A percentile compares a stretch with the other conserved stretches of the same genome.
These are phyloP conservation scores for Symphodus melops DNA, from an alignment of 2,113 vertebrate genomes.

Conservation along the genomic window DNA sequence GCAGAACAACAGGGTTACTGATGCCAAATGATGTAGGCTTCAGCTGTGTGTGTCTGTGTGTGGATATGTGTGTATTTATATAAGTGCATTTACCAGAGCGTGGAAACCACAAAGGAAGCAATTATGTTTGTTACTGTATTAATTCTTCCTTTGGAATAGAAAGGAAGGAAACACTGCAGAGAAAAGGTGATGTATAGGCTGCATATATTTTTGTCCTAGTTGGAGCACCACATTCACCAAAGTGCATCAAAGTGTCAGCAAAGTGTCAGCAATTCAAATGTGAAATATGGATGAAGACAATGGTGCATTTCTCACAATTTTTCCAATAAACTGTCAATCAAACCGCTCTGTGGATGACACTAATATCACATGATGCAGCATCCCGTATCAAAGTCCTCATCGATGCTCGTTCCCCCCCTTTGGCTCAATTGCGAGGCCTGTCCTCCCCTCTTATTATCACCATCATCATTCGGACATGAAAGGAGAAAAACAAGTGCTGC, in stretches of 20 bases:
- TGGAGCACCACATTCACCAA: conserved; percentile 46
- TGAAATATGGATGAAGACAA: conserved; percentile 67
- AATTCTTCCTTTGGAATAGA: conserved; percentile 42
- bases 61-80: conserved; percentile 9
- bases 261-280: conserved; percentile 60
- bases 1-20: conserved; percentile 55
- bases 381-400: conserved; percentile 72
- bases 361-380: conserved; percentile 71
- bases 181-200: conserved; percentile 24
- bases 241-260: conserved; percentile 67
- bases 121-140: conserved; percentile 49
- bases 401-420: conserved; percentile 45
- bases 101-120: conserved; percentile 42
- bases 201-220: conserved; percentile 54
- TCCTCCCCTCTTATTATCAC: conserved; percentile 71
- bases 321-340: conserved; percentile 73
- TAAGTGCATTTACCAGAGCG: conserved; percentile 21
- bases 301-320: conserved; percentile 58
- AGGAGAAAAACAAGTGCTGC: conserved; percentile 70
- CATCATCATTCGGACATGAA: conserved; percentile 75
- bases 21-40: conserved; percentile 40
- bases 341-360: conserved; percentile 55
- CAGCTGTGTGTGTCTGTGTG: conserved; percentile 5
- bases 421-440: conserved; percentile 64
- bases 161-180: neutral